phyloP scores from a whole-genome alignment of 2,888 invertebrate genomes.

The Pristionchus fissidentatus region DNA sequence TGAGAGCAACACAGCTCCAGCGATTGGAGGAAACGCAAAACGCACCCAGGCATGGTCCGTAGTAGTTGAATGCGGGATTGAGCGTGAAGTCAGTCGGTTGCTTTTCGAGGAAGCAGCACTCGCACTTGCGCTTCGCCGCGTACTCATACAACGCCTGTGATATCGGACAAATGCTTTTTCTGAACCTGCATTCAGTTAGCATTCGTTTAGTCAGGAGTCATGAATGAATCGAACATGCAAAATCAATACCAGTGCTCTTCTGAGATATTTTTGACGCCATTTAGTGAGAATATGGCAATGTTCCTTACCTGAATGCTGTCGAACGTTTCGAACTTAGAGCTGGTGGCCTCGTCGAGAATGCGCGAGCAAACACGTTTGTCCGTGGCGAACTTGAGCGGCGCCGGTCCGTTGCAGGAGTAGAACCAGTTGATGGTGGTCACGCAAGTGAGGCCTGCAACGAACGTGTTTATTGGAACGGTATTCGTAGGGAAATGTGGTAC shows the following conservation, averaged over 20 bases:
- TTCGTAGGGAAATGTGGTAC: no score
- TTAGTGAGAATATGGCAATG: no score
- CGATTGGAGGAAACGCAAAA: neutral
- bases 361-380: slow-evolving; percentile 32
- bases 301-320: neutral
- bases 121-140: neutral
- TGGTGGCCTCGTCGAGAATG: neutral
- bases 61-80: slow-evolving; percentile 39
- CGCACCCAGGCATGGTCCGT: slow-evolving; percentile 11
- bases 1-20: neutral
- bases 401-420: slow-evolving; percentile 13
- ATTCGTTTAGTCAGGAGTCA: no score
- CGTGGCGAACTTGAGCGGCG: neutral
- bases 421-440: neutral
- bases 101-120: slow-evolving; percentile 17
- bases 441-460: neutral
- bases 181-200: no score
- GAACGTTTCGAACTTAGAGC: neutral
- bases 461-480: no score
- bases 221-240: no score
- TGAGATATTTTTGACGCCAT: neutral
- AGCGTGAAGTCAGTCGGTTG: neutral
- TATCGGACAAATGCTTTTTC: neutral
- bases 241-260: no score
- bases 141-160: slow-evolving; percentile 22